These are phyloP conservation scores for Ormyrus thymus DNA, from an alignment of 2,888 invertebrate genomes.

Conservation along the genomic window DNA sequence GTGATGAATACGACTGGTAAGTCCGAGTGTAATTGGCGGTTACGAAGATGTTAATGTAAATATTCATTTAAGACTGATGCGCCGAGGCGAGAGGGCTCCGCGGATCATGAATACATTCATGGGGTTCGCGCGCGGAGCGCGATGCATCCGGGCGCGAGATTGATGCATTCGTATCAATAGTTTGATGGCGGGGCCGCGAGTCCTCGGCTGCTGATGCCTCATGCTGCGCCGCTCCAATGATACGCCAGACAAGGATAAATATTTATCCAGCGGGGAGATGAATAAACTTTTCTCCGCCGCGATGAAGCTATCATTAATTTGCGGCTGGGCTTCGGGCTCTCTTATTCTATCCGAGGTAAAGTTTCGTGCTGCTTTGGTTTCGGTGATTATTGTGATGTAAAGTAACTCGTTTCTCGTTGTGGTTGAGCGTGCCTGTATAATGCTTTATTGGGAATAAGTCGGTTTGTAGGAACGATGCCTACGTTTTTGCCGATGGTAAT, in stretches of 20 bases:
- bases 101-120: constrained; percentile 63
- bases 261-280: constrained; percentile 69
- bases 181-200: constrained; percentile 53
- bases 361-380: too few relatives aligned
- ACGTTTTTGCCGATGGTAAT: too few relatives aligned
- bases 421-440: too few relatives aligned
- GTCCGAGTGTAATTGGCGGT: constrained; percentile 52
- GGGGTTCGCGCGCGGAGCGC: constrained; percentile 51
- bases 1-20: constrained; percentile 26
- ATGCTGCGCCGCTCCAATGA: constrained; percentile 50
- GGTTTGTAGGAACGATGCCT: too few relatives aligned
- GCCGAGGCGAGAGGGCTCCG: constrained; percentile 33
- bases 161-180: constrained; percentile 68
- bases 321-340: not conserved
- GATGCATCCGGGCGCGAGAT: constrained; percentile 65
- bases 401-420: too few relatives aligned
- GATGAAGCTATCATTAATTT: constrained; percentile 60
- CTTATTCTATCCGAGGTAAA: too few relatives aligned
- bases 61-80: constrained; percentile 65
- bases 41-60: constrained; percentile 68
- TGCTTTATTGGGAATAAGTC: too few relatives aligned
- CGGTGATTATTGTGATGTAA: too few relatives aligned
- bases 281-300: constrained; percentile 63
- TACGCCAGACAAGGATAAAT: constrained; percentile 68
- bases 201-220: constrained; percentile 58